Conservation (phyloP, 2,113 vertebrate species). For the Pseudorasbora parva region DNA sequence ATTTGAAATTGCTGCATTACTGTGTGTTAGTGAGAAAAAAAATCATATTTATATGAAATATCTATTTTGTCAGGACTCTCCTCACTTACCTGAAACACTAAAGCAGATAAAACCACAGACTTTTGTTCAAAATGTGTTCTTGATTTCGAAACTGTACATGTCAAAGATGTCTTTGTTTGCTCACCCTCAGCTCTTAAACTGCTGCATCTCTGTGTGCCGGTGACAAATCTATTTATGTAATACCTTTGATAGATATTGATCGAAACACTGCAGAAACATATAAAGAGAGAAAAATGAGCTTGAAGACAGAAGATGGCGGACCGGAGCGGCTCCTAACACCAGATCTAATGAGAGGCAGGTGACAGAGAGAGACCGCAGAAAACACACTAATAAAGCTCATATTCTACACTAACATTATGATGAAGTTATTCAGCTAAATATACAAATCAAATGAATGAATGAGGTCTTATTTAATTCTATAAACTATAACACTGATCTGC, state of each 20-base stretch:
- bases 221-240: constrained; percentile 80
- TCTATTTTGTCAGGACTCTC: neutral
- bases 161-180: neutral
- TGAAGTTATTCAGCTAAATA: too few relatives aligned
- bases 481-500: too few relatives aligned
- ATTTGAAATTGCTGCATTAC: neutral
- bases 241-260: constrained; percentile 79
- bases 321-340: constrained; percentile 8
- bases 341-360: constrained; percentile 62
- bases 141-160: neutral
- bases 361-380: constrained; percentile 18
- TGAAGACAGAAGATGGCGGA: constrained; percentile 73
- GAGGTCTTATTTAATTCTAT: too few relatives aligned
- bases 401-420: too few relatives aligned
- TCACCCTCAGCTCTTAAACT: constrained; percentile 30
- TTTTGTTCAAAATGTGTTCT: too few relatives aligned
- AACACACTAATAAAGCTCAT: neutral
- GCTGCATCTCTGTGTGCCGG: constrained; percentile 66
- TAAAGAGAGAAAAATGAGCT: constrained; percentile 77
- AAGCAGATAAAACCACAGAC: neutral
- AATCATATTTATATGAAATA: neutral
- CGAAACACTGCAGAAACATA: constrained; percentile 66
- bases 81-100: neutral
- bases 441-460: too few relatives aligned
- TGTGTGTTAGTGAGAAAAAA: neutral